Evolutionary conservation across 2,888 invertebrate species (phyloP).

Genomic region (Coecobrya sp.): DNA sequence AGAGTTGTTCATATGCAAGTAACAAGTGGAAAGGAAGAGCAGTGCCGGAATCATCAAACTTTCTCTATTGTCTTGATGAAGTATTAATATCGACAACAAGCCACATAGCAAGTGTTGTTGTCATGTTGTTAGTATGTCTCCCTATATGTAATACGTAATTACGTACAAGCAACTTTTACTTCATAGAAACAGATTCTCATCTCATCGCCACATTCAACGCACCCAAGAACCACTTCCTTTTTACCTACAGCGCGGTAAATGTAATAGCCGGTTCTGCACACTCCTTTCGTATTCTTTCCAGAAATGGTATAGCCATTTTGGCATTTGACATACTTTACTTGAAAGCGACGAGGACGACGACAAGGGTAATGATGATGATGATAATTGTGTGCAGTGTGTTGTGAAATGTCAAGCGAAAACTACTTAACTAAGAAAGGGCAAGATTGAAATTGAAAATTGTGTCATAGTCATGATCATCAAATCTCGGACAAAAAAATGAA

Average conservation of each 20-base stretch:
- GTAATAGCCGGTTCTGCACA: neutral
- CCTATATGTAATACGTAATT: neutral
- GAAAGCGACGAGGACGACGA: neutral
- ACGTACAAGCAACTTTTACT: neutral
- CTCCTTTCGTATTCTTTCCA: slow-evolving; percentile 10
- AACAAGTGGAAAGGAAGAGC: neutral
- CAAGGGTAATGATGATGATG: neutral
- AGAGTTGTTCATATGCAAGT: neutral
- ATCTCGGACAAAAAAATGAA: neutral
- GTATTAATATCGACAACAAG: slow-evolving; percentile 47
- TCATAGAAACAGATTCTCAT: slow-evolving; percentile 14
- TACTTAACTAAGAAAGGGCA: slow-evolving; percentile 21
- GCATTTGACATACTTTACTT: neutral
- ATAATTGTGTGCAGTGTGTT: slow-evolving; percentile 21
- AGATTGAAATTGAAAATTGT: slow-evolving; percentile 42
- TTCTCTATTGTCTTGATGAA: slow-evolving; percentile 6
- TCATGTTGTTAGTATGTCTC: neutral
- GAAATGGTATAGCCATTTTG: neutral
- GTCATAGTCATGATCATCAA: slow-evolving; percentile 25
- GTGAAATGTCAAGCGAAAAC: slow-evolving; percentile 15
- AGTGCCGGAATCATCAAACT: neutral
- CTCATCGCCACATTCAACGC: neutral
- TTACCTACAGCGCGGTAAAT: neutral
- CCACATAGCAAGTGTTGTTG: slow-evolving; percentile 39
- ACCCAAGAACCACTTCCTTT: neutral